Evolutionary conservation across 2,797 vertebrate genomes (phyloP).

Genomic region (Rhodeus uyekii): DNA sequence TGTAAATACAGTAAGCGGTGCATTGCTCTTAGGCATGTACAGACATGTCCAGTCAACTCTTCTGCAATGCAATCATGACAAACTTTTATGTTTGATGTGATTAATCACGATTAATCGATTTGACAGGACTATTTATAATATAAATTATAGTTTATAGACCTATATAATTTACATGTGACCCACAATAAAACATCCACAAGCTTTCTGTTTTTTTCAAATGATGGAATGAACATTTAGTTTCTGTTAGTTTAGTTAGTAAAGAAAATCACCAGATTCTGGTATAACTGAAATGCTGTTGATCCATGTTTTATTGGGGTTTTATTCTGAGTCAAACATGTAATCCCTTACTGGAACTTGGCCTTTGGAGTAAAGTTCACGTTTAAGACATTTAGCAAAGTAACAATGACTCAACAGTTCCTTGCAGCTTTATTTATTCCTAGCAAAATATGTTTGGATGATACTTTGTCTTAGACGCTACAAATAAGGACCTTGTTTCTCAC

Average conservation of each 20-base stretch:
- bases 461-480: too few relatives aligned
- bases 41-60: too few relatives aligned
- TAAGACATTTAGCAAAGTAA: neutral
- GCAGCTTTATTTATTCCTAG: too few relatives aligned
- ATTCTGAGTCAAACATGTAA: neutral
- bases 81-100: too few relatives aligned
- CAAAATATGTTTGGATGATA: too few relatives aligned
- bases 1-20: too few relatives aligned
- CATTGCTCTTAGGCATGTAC: too few relatives aligned
- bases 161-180: neutral
- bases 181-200: neutral
- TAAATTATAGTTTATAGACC: neutral
- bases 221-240: neutral
- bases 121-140: too few relatives aligned
- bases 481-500: neutral
- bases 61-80: too few relatives aligned
- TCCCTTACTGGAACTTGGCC: neutral
- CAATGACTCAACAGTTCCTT: constrained; percentile 37
- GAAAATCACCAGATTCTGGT: constrained; percentile 3
- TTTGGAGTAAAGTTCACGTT: constrained; percentile 13
- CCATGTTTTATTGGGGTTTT: neutral
- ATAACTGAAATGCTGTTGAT: neutral
- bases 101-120: too few relatives aligned
- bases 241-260: too few relatives aligned
- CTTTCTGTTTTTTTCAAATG: constrained; percentile 1